Conservation (phyloP, 2,888 invertebrate species). For the Himalopsyche japonica region DNA sequence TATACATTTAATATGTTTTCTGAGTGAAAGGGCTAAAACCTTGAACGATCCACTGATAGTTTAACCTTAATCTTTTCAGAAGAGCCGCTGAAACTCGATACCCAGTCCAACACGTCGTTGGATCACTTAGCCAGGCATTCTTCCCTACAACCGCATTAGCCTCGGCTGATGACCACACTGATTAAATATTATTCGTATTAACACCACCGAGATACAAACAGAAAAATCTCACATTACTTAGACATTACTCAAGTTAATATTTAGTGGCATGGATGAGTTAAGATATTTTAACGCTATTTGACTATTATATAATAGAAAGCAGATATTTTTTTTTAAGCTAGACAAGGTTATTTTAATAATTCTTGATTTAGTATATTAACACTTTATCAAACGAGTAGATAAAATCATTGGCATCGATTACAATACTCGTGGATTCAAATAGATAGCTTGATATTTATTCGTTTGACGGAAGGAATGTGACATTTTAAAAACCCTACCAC, state of each 20-base stretch:
- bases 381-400: no score
- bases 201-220: neutral
- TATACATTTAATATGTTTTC: neutral
- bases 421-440: no score
- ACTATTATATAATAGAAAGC: no score
- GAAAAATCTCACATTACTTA: neutral
- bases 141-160: neutral
- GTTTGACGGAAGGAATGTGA: no score
- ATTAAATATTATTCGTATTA: neutral
- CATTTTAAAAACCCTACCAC: no score
- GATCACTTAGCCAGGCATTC: conserved; percentile 1
- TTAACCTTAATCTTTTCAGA: neutral
- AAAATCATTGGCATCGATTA: no score
- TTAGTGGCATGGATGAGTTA: no score
- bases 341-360: no score
- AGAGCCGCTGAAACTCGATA: neutral
- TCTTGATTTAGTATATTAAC: no score
- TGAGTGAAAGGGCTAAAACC: neutral
- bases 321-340: no score
- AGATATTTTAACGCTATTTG: no score
- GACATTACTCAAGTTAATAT: neutral
- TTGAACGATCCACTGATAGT: neutral
- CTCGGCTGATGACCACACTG: neutral
- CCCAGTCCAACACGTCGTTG: neutral
- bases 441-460: no score